Percentiles rank a stretch among this genome's conserved stretches.
Conservation (phyloP, 2,888 invertebrate genomes). For the Scaptomyza caliginosa region DNA sequence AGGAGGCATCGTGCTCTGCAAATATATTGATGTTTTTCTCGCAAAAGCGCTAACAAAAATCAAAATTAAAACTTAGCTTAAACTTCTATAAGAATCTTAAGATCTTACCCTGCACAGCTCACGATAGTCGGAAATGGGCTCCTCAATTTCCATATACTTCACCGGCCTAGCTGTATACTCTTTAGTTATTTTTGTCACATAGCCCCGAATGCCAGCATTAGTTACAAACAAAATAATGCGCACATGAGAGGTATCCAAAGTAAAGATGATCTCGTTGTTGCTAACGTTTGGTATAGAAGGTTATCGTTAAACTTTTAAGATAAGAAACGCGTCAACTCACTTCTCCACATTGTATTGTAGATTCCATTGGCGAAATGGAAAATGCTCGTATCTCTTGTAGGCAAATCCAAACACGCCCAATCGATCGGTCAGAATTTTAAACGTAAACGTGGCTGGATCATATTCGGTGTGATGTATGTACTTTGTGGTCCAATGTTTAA, state of each 20-base stretch:
- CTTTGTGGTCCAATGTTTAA: conserved; percentile 77
- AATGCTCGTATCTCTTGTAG: conserved; percentile 79
- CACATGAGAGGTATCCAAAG: conserved; percentile 67
- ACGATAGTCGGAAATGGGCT: conserved; percentile 68
- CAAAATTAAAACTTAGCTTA: neutral
- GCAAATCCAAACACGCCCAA: conserved; percentile 82
- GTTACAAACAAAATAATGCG: conserved; percentile 66
- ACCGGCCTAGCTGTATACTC: conserved; percentile 54
- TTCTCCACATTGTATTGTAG: conserved; percentile 64
- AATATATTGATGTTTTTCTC: conserved; percentile 80
- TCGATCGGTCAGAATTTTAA: conserved; percentile 79
- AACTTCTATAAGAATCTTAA: neutral
- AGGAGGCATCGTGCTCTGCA: conserved; percentile 77
- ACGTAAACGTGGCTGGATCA: conserved; percentile 41
- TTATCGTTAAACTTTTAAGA: neutral
- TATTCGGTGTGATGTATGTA: conserved; percentile 62
- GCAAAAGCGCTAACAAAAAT: conserved; percentile 59
- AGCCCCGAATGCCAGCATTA: conserved; percentile 66
- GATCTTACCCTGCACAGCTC: conserved; percentile 66
- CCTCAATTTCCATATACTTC: conserved; percentile 68
- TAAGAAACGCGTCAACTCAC: conserved; percentile 49
- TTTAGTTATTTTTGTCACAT: conserved; percentile 62
- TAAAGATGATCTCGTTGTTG: conserved; percentile 70
- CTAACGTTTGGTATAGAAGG: conserved; percentile 30
- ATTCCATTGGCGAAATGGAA: conserved; percentile 80